phyloP scores from a whole-genome alignment of 2,888 invertebrate species.

The Tenthredo scrophulariae region DNA sequence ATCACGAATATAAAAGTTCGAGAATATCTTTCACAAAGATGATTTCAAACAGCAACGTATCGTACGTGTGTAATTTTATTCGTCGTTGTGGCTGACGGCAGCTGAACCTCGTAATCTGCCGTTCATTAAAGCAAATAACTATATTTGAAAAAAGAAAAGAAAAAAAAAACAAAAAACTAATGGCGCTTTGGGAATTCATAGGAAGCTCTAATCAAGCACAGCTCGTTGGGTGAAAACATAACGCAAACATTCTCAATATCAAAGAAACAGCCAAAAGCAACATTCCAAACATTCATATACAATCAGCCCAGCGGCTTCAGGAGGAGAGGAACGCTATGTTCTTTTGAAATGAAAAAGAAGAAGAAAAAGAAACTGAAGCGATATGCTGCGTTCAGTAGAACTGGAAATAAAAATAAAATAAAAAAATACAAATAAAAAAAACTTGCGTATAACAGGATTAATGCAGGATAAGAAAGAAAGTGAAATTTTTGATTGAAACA shows the following conservation, averaged over 20 bases:
- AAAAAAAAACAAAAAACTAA: not conserved
- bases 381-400: not conserved
- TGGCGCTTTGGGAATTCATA: conserved; percentile 47
- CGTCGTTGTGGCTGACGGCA: conserved; percentile 51
- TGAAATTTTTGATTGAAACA: not conserved
- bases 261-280: conserved; percentile 64
- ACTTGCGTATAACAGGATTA: not conserved
- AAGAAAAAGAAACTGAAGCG: not conserved
- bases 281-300: conserved; percentile 72
- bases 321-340: conserved; percentile 44
- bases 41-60: conserved; percentile 31
- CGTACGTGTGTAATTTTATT: conserved; percentile 9
- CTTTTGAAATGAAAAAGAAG: not conserved
- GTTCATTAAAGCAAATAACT: conserved; percentile 34
- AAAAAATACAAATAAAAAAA: not conserved
- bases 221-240: conserved; percentile 46
- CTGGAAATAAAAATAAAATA: not conserved
- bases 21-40: conserved; percentile 32
- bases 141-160: not conserved
- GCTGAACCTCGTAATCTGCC: conserved; percentile 47
- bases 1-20: conserved; percentile 6
- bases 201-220: conserved; percentile 31
- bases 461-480: not conserved
- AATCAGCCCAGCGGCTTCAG: conserved; percentile 47
- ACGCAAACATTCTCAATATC: conserved; percentile 53